Evolutionary conservation across 2,113 vertebrate species (phyloP), one percentile per base, ranked within the genome.

Genomic region (Phalacrocorax aristotelis): DNA sequence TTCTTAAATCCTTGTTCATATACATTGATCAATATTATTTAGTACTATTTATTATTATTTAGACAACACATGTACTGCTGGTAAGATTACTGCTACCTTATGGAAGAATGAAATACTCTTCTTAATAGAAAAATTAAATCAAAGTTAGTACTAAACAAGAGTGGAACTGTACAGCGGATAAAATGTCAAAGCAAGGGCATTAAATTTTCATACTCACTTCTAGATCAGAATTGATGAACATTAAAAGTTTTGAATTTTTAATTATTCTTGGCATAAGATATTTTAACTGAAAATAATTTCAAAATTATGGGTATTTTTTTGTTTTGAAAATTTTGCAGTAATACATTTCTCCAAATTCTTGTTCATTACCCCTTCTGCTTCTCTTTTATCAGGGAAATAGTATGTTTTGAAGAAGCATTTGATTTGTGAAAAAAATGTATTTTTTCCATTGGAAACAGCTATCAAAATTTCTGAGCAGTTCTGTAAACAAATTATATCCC

Each of bases 331-430:
- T 38, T 58, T 82, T 42, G 1, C 30, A 58, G 3, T 15, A 54
- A 34, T 77, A 14, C 2, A 4, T 51, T 89, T 57, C 6, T 48
- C 16, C 25, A 75, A 51, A 61, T 60, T 38, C 60, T 34, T 4
- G 1, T 6, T 48, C 15, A 54, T 11, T 70, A 26, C 2, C 2
- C 2, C 10, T 40, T 55, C 14, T 9, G 3, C 6, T 54, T 72
- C 30, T 32, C 10, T 30, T 89, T 70, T 61, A 66, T 29, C 17
- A 34, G 15, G 3, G 34, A 66, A 62, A 75, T 17, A 18, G 9
- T 25, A 49, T 4, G 13, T 18, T 57, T 70, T 69, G 44, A 81
- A 54, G 30, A 55, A 88, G 2, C 5, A 78, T 48, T 32, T 78
- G 5, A 68, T 49, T 54, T 34, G 14, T 22, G 38, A 88, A 51